A percentile compares a stretch with the other conserved stretches of the same genome.
These are phyloP conservation scores for Burhinus bistriatus DNA, from an alignment of 2,113 vertebrate genomes.

Conservation along the genomic window DNA sequence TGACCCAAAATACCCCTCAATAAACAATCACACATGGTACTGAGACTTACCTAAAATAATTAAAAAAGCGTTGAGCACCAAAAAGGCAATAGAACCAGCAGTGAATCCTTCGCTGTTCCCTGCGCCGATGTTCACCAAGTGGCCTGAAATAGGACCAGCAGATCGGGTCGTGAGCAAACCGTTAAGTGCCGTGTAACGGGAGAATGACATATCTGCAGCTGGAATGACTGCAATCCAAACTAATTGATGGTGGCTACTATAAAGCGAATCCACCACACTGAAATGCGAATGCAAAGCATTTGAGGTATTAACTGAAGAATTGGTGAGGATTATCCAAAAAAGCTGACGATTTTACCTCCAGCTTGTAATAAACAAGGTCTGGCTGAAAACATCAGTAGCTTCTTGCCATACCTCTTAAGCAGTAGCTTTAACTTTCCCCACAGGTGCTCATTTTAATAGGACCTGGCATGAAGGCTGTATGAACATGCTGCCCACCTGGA, in stretches of 20 bases:
- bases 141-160: conserved; percentile 65
- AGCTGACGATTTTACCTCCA: background rate
- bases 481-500: background rate
- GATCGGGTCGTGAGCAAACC: background rate
- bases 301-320: background rate
- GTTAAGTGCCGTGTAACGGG: rapidly evolving
- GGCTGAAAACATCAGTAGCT: background rate
- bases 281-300: rapidly evolving
- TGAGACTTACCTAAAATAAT: conserved; percentile 77
- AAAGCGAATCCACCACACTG: background rate
- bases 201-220: background rate
- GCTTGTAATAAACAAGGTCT: background rate
- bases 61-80: conserved; percentile 82
- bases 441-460: background rate
- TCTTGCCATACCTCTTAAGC: background rate
- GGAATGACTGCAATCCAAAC: background rate
- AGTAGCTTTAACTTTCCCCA: background rate
- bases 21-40: background rate
- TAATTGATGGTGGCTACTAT: background rate
- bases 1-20: background rate
- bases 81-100: conserved; percentile 79
- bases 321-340: background rate
- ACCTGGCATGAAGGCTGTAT: background rate
- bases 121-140: conserved; percentile 49
- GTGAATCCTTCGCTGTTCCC: conserved; percentile 73